Evolutionary conservation across 2,797 vertebrate genomes (phyloP), one percentile per base, ranked within the genome.

Genomic region (Eospalax fontanierii): DNA sequence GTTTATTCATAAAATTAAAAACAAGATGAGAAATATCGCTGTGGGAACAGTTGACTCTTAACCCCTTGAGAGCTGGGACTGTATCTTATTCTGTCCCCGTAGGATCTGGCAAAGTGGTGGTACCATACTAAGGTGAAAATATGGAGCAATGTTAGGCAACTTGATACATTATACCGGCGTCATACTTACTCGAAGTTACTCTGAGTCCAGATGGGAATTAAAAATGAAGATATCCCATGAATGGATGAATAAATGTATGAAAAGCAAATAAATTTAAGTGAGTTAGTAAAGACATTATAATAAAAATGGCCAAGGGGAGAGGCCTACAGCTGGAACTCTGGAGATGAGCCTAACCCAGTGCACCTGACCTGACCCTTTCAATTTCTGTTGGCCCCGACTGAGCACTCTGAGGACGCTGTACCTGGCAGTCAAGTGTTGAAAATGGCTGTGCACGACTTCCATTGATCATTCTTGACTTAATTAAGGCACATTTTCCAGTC

Each of bases 1-100:
- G 65, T 84, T 86, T 90, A 3, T 76, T 21, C 63, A 74, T 46
- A 89, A 93, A 57, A 21, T 74, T 80, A 90, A 84, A 92, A 35
- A 24, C 50, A 15, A 61, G 38, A 71, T 79, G 40, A 95, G 82
- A 76, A 79, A 54, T 74, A 96, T 73, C 4, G 3, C 40, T 71
- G 59, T 54, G 65, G 85, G 85, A 57, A 82, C 24, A 61, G 61
- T 89, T 84, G 40, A 63, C 11, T 88, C 46, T 73, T 68, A 65
- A 90, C 18, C 76, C 70, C 50, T 83, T 88, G 18, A 35, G 57
- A 88, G 38, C 11, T 84, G 9, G 6, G 33, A 14, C 35, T 43
- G 3, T 80, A 7, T 75, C 50, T 85, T 73, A 66, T 74, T 78
- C 38, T 83, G 8, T 89, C 33, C 84, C 38, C 2, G 3, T 26